Percentiles rank a stretch among this genome's conserved stretches.
Evolutionary conservation across 2,888 invertebrate species (phyloP).

Genomic region (Watsonalla cultraria): DNA sequence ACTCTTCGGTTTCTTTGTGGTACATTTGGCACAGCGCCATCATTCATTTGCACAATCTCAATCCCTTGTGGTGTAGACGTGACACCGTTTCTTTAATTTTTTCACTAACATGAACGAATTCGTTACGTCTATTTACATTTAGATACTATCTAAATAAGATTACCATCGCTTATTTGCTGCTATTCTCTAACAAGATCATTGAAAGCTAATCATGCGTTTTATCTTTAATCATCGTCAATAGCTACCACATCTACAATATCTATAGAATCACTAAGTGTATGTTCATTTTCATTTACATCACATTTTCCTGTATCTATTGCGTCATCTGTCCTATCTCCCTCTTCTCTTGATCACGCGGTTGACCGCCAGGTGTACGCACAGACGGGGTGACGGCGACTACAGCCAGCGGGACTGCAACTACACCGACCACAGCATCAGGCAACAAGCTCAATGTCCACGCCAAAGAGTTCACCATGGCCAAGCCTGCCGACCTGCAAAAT

Average conservation of each 20-base stretch:
- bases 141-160: too few species aligned
- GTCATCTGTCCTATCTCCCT: conserved; percentile 59
- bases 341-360: conserved; percentile 71
- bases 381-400: conserved; percentile 71
- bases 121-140: too few species aligned
- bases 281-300: background rate
- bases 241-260: too few species aligned
- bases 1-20: conserved; percentile 10
- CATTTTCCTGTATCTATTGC: conserved; percentile 24
- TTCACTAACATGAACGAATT: background rate
- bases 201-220: background rate
- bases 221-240: background rate
- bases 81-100: background rate
- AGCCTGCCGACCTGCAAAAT: conserved; percentile 75
- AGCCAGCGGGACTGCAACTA: conserved; percentile 27
- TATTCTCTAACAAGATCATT: too few species aligned
- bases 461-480: conserved; percentile 92
- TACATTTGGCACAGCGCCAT: conserved; percentile 23
- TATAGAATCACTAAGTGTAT: background rate
- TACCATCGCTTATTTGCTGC: too few species aligned
- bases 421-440: conserved; percentile 39
- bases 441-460: conserved; percentile 92
- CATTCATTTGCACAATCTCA: conserved; percentile 20
- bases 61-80: background rate
- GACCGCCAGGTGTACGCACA: conserved; percentile 80